Percentiles rank a stretch among this genome's conserved stretches.
phyloP scores from a whole-genome alignment of 2,113 vertebrate species.

The Vimba vimba region DNA sequence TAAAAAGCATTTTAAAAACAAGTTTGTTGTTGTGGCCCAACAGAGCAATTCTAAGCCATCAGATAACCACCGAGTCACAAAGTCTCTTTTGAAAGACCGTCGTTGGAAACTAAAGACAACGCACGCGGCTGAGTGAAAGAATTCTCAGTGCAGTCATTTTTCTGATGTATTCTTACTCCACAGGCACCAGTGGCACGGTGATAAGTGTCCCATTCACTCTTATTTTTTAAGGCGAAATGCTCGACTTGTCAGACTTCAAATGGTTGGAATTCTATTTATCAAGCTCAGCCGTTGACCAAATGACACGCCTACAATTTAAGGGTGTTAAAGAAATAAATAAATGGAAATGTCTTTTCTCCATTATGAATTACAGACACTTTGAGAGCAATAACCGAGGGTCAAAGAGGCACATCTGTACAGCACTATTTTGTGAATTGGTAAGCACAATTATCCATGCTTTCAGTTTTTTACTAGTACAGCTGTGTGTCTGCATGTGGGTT shows the following conservation, averaged over 20 bases:
- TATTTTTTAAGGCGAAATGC: not conserved
- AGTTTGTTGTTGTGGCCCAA: not conserved
- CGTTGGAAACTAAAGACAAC: slow-evolving; percentile 35
- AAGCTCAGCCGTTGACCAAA: slow-evolving; percentile 11
- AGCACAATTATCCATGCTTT: slow-evolving; percentile 1
- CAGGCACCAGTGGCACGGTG: slow-evolving; percentile 32
- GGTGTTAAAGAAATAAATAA: slow-evolving; percentile 32
- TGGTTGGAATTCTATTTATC: slow-evolving; percentile 24
- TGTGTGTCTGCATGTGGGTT: not conserved
- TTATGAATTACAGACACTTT: slow-evolving; percentile 15
- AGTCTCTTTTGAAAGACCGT: slow-evolving; percentile 26
- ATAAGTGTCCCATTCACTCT: slow-evolving; percentile 24
- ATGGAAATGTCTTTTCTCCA: slow-evolving; percentile 33
- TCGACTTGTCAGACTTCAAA: slow-evolving; percentile 18
- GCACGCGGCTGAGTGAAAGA: slow-evolving; percentile 17
- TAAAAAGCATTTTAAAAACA: not conserved
- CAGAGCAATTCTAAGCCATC: slow-evolving; percentile 33
- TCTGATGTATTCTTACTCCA: slow-evolving; percentile 26
- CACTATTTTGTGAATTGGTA: slow-evolving; percentile 4
- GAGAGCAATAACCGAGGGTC: slow-evolving; percentile 12
- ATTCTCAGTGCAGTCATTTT: slow-evolving; percentile 1
- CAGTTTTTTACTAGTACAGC: not conserved
- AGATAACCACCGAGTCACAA: slow-evolving; percentile 8
- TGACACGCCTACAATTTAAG: slow-evolving; percentile 29
- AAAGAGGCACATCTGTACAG: slow-evolving; percentile 20